Conservation (phyloP, 2,113 vertebrate genomes). For the Brachyhypopomus gauderio region DNA sequence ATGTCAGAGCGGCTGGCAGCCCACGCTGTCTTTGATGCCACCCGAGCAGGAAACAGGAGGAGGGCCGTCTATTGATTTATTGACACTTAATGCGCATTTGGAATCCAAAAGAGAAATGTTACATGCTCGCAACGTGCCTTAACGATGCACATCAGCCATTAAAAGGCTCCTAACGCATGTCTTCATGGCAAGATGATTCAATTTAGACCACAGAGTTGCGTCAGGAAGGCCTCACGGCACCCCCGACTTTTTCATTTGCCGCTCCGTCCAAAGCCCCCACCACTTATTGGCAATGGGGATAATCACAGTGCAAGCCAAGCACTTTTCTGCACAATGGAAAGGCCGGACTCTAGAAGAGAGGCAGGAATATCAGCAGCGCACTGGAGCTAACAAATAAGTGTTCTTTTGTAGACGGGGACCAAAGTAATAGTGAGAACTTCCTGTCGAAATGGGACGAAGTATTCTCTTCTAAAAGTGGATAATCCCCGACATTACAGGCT, state of each 20-base stretch:
- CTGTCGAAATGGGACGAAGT: conserved; percentile 27
- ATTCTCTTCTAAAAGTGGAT: conserved; percentile 45
- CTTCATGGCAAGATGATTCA: conserved; percentile 41
- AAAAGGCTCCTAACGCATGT: conserved; percentile 43
- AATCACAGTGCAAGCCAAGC: conserved; percentile 37
- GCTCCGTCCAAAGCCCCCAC: not conserved
- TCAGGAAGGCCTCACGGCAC: conserved; percentile 26
- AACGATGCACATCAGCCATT: conserved; percentile 51
- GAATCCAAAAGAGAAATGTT: conserved; percentile 45
- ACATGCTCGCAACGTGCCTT: conserved; percentile 20
- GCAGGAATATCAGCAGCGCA: not conserved
- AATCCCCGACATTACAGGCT: conserved; percentile 35
- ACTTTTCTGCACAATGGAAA: conserved; percentile 34
- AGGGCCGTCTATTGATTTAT: conserved; percentile 50
- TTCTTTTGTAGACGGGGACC: conserved; percentile 20
- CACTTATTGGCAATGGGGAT: conserved; percentile 19
- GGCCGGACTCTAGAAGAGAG: conserved; percentile 18
- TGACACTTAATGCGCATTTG: conserved; percentile 52
- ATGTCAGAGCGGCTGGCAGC: conserved; percentile 41
- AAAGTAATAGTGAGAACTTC: conserved; percentile 25
- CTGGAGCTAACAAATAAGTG: conserved; percentile 9
- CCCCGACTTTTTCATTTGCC: conserved; percentile 7
- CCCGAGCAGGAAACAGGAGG: not conserved
- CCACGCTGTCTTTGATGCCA: conserved; percentile 41
- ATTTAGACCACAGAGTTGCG: conserved; percentile 42